Evolutionary conservation across 2,888 invertebrate genomes (phyloP), one percentile per base, ranked within the genome.

Genomic region (Rotaria sp.): DNA sequence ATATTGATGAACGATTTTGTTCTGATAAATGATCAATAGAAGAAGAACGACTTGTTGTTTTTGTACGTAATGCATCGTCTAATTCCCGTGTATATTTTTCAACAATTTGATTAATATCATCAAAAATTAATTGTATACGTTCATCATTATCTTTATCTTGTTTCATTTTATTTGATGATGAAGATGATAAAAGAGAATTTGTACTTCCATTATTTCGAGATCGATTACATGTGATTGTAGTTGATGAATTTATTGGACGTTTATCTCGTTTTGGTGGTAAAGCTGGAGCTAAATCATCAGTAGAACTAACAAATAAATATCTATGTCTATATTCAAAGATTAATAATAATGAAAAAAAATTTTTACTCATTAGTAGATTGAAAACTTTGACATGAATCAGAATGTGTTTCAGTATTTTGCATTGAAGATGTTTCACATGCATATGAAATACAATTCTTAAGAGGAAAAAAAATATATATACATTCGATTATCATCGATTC

Each of bases 11-110:
- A 45, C 3, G 38, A 45, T 80, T 41, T n/a, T 45, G 4, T 26
- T 80, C 80, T 2, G n/a, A n/a, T 45, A 80, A n/a, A 38, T 80
- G 26, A 26, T 80, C 80, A 45, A n/a, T n/a, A n/a, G 80, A 80
- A 11, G 80, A 38, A 1, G 80, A 80, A 45, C 41, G 80, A 41
- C 3, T 24, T 13, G 41, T 45, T 11, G 80, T 80, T 80, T 80
- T 80, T 45, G 80, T 45, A 45, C 45, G 80, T 45, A 80, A 38
- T 45, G 80, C 80, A 80, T 80, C 80, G n/a, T 80, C 80, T 45
- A 80, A 80, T 80, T 80, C 80, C n/a, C 45, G 41, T 80, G 80
- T 80, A 80, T 80, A 80, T 45, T 80, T 80, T 45, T 80, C 80
- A n/a, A 80, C 45, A 45, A 80, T 80, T 13, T 80, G 45, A 80